Evolutionary conservation across 2,113 vertebrate genomes (phyloP).

Genomic region (Camelus dromedarius): DNA sequence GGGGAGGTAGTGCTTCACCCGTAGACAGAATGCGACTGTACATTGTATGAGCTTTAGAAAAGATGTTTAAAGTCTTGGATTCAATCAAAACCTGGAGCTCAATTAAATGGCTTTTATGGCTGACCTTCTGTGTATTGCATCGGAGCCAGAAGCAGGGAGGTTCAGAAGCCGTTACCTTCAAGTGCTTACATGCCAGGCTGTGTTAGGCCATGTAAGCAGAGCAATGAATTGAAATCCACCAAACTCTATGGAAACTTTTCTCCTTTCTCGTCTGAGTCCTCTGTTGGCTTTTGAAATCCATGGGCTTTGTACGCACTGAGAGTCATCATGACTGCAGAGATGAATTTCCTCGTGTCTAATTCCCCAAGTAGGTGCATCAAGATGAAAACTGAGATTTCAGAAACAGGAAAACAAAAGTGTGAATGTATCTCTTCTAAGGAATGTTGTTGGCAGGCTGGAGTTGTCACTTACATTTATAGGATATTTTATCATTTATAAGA

Average conservation of each 20-base stretch:
- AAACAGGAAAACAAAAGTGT: background rate
- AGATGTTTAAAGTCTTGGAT: background rate
- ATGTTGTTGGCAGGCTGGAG: rapidly evolving
- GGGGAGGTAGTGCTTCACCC: background rate
- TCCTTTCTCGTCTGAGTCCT: background rate
- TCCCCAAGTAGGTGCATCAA: background rate
- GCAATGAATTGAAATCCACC: background rate
- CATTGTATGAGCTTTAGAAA: background rate
- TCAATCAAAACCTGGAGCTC: background rate
- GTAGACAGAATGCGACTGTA: rapidly evolving
- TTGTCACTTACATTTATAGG: background rate
- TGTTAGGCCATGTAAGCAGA: background rate
- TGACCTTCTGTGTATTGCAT: rapidly evolving
- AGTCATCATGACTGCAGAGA: background rate
- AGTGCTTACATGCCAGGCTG: no score
- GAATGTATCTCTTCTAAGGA: background rate
- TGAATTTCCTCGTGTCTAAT: background rate
- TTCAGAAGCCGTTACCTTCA: background rate
- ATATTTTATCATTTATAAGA: rapidly evolving
- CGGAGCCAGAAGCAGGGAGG: background rate
- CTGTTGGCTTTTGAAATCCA: background rate
- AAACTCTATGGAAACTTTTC: background rate
- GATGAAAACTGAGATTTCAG: background rate
- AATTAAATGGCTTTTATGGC: background rate
- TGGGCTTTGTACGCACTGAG: rapidly evolving